These are phyloP conservation scores for Halcyon leucocephala DNA, from an alignment of 2,797 vertebrate genomes.

Conservation along the genomic window DNA sequence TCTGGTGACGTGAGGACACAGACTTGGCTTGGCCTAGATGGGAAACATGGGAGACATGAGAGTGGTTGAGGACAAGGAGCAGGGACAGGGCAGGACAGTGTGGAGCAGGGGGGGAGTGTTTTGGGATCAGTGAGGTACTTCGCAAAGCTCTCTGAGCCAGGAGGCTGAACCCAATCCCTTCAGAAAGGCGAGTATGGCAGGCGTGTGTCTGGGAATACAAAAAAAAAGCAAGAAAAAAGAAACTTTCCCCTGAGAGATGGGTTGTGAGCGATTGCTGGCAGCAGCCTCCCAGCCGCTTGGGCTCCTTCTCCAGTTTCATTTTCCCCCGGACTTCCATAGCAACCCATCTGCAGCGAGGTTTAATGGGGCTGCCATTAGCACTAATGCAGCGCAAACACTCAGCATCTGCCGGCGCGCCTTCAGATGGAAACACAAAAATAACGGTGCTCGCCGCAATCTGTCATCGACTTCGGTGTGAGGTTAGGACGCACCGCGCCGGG, in stretches of 20 bases:
- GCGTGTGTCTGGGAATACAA: neutral
- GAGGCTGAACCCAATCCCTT: neutral
- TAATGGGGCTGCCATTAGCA: constrained; percentile 92
- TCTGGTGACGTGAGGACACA: rapidly evolving
- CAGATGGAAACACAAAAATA: constrained; percentile 81
- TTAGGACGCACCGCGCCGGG: neutral
- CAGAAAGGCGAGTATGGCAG: neutral
- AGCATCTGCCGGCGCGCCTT: constrained; percentile 87
- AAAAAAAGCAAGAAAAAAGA: neutral
- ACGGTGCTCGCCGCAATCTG: constrained; percentile 30
- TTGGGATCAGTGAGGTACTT: neutral
- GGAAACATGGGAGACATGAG: neutral
- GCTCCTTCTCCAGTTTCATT: constrained; percentile 55
- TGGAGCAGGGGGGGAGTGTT: neutral
- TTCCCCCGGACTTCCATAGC: constrained; percentile 79
- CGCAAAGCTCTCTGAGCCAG: neutral
- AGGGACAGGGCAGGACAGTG: neutral
- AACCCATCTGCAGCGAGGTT: constrained; percentile 87
- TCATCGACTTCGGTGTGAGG: constrained; percentile 19
- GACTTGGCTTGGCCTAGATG: rapidly evolving
- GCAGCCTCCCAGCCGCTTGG: constrained; percentile 19
- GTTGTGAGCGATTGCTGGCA: constrained; percentile 5
- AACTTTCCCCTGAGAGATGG: neutral
- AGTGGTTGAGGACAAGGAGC: rapidly evolving
- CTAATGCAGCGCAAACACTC: constrained; percentile 92